Evolutionary conservation across 2,113 vertebrate species (phyloP).

Genomic region (Acanthisitta chloris): DNA sequence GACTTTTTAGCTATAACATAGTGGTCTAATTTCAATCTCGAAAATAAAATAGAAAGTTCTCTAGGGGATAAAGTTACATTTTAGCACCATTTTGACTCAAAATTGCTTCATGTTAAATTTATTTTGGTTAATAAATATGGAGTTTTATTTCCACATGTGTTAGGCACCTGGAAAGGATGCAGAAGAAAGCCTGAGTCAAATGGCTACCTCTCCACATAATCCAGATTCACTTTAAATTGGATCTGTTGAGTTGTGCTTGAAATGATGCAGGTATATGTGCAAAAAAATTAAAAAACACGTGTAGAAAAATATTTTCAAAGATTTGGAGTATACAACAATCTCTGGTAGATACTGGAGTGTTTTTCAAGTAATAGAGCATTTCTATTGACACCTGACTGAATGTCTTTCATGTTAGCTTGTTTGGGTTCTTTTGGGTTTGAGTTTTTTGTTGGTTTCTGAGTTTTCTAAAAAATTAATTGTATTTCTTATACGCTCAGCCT

Average conservation of each 20-base stretch:
- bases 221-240: background rate
- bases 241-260: background rate
- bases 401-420: background rate
- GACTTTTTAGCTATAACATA: background rate
- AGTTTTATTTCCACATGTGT: background rate
- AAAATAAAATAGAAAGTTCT: background rate
- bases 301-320: background rate
- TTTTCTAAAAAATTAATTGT: background rate
- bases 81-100: background rate
- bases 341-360: background rate
- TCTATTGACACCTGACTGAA: background rate
- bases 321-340: background rate
- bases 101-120: background rate
- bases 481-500: background rate
- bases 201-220: background rate
- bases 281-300: background rate
- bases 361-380: background rate
- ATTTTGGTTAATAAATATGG: background rate
- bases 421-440: no score
- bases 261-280: background rate
- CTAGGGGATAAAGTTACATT: background rate
- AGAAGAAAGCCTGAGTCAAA: background rate
- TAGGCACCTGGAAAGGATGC: background rate
- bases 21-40: background rate
- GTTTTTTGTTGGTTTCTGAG: accelerated